Evolutionary conservation across 2,888 invertebrate genomes (phyloP).

Genomic region (Meghimatium bilineatum): DNA sequence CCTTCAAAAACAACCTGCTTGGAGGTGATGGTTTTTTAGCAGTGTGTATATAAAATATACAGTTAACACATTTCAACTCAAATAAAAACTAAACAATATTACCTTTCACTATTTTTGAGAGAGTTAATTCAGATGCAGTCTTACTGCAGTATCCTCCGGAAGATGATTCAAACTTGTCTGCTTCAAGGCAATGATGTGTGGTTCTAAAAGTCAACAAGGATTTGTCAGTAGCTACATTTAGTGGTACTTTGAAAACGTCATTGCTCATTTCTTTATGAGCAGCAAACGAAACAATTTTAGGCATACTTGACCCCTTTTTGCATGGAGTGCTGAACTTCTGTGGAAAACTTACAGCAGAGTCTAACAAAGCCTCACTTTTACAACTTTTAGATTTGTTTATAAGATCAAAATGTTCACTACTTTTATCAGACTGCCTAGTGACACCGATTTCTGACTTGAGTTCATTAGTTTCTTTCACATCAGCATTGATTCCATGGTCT

Average conservation of each 20-base stretch:
- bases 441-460: constrained; percentile 1
- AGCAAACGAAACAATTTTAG: constrained; percentile 45
- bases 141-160: constrained; percentile 2
- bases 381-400: neutral
- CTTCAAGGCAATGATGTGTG: neutral
- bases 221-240: neutral
- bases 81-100: too few species aligned
- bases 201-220: neutral
- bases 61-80: too few species aligned
- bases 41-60: too few species aligned
- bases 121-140: constrained; percentile 30
- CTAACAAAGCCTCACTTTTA: neutral
- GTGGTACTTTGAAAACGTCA: neutral
- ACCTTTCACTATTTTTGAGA: constrained; percentile 4
- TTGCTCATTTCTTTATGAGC: constrained; percentile 5
- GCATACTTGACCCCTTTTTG: constrained; percentile 25
- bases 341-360: neutral
- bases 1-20: too few species aligned
- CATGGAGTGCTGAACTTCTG: neutral
- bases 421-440: neutral
- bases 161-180: neutral
- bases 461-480: too few species aligned
- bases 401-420: neutral
- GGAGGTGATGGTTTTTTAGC: too few species aligned
- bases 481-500: neutral